Base-by-base conservation (phyloP, 2,797 vertebrate species). In the Coregonus suidteri region DNA sequence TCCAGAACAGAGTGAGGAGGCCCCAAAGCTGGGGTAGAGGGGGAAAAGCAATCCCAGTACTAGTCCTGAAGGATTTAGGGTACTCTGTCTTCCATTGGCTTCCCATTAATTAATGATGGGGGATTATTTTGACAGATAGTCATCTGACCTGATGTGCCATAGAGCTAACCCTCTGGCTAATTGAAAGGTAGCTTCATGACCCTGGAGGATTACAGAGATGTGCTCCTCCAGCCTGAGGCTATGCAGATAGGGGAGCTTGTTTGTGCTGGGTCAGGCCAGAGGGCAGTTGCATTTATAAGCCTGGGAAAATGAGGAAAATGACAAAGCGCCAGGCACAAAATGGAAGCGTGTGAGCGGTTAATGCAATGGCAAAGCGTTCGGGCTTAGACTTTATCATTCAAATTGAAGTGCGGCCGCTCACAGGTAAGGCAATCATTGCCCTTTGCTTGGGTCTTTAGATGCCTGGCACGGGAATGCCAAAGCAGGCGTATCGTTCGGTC, bases 271-370 rank as follows among this genome's bases (percentile, higher is more conserved):
- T 31, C 14, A 69, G 34, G 67, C 25, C 71, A 18, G 11, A 69
- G 34, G 67, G 51, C 71, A 18, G 11, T 25, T 25, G 59, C n/a
- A 64, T 64, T 30, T 64, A 64, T 3, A 71, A 15, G 51, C 41
- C 18, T 11, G 41, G 41, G 20, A 18, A 30, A 34, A 41, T 37
- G 4, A 37, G 35, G 16, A 47, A 69, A 41, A 35, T 18, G 67
- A 41, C 87, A 81, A 53, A 4, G 15, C 54, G n/a, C 54, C 16
- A n/a, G 47, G 47, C 70, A 72, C 47, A 47, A 51, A 51, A 30
- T 30, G 70, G 51, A 30, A 34, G 25, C 0, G 25, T 30, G 4
- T 47, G 14, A 67, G 65, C 14, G 30, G 13, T 34, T 67, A 67
- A 16, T 13, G 65, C 30, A 34, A 34, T 0, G 65, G 65, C 30